Conservation (phyloP, 2,113 vertebrate genomes). For the Neogale vison region DNA sequence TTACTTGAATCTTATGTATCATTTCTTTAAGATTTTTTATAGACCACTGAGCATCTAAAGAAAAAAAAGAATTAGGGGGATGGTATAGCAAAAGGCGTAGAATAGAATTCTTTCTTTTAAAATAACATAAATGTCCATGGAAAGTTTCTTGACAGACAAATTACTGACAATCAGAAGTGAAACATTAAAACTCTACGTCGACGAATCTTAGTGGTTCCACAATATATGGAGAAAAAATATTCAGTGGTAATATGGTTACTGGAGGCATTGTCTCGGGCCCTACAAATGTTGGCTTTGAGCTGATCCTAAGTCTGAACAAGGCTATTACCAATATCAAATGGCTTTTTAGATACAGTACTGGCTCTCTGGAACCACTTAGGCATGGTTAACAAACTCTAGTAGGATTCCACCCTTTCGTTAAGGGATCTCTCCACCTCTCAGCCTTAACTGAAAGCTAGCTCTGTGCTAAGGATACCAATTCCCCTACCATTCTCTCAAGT, state of each 20-base stretch:
- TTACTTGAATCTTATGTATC: conserved; percentile 76
- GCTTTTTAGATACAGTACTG: not conserved
- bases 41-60: conserved; percentile 76
- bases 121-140: conserved; percentile 72
- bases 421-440: not conserved
- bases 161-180: conserved; percentile 74
- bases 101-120: conserved; percentile 74
- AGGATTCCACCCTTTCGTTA: not conserved
- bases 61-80: conserved; percentile 66
- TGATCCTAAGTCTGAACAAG: conserved; percentile 17
- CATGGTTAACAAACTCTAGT: not conserved
- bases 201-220: conserved; percentile 41
- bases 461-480: not conserved
- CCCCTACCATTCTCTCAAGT: not conserved
- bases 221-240: not conserved
- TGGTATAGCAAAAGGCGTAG: conserved; percentile 65
- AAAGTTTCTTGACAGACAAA: conserved; percentile 79
- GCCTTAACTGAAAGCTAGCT: not conserved
- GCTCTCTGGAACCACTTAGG: not conserved
- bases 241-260: conserved; percentile 6
- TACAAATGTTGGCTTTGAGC: not conserved
- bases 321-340: not conserved
- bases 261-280: not conserved
- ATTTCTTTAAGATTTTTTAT: conserved; percentile 79
- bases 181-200: conserved; percentile 68